Evolutionary conservation across 64 coral and sea anemone species (phyloP).

Genomic region (Montipora foliosa): DNA sequence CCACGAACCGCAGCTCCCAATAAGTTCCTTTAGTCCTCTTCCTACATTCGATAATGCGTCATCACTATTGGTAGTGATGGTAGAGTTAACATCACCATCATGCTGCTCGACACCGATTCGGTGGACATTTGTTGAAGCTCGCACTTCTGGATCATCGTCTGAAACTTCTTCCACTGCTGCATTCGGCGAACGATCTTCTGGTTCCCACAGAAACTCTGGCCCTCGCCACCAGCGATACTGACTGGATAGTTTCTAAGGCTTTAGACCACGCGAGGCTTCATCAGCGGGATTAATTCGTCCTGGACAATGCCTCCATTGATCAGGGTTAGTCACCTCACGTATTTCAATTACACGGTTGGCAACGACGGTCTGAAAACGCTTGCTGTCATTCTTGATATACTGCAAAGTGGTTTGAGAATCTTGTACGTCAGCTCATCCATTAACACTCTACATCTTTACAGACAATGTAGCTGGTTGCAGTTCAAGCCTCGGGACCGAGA

Average conservation of each 20-base stretch:
- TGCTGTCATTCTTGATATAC: too few relatives aligned
- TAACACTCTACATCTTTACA: background rate
- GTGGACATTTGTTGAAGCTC: conserved; percentile 28
- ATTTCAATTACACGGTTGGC: background rate
- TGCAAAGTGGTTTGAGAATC: background rate
- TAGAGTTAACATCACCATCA: background rate
- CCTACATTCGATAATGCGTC: background rate
- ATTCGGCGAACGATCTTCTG: conserved; percentile 52
- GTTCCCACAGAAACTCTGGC: conserved; percentile 11
- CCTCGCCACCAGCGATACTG: conserved; percentile 59
- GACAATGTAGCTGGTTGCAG: too few relatives aligned
- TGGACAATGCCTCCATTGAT: too few relatives aligned
- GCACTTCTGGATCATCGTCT: conserved; percentile 69
- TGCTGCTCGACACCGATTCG: background rate
- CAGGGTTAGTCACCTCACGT: background rate
- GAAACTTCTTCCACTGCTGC: background rate
- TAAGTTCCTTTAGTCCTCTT: conserved; percentile 4
- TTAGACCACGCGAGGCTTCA: conserved; percentile 35
- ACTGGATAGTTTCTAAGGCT: background rate
- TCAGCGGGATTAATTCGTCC: too few relatives aligned
- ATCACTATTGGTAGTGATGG: background rate
- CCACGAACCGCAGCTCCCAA: conserved; percentile 6
- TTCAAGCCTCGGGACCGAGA: too few relatives aligned
- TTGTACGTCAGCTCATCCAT: too few relatives aligned
- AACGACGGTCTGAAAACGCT: too few relatives aligned